A percentile compares a stretch with the other conserved stretches of the same genome.
phyloP scores from a whole-genome alignment of 2,113 vertebrate genomes.

The Suricata suricatta region DNA sequence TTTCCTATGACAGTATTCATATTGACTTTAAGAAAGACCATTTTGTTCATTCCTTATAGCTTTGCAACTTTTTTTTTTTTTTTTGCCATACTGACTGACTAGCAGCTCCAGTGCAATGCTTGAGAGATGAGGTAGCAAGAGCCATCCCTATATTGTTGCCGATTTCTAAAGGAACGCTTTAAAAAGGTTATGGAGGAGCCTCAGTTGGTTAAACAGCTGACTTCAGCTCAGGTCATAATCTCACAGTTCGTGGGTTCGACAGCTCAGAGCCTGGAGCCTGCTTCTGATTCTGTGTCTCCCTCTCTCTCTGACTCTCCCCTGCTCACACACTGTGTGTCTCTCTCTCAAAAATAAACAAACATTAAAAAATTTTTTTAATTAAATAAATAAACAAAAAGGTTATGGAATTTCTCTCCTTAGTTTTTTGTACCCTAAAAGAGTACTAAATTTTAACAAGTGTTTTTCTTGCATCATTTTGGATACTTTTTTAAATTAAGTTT shows the following conservation, averaged over 20 bases:
- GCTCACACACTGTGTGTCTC: no score
- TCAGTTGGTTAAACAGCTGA: no score
- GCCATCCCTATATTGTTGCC: background rate
- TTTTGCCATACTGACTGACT: background rate
- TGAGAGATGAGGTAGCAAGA: background rate
- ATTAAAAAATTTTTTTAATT: no score
- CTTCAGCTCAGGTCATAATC: no score
- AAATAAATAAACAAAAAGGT: background rate
- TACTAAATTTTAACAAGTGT: background rate
- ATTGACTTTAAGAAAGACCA: background rate
- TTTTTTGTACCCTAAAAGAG: background rate
- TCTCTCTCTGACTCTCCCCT: no score
- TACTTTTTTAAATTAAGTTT: background rate
- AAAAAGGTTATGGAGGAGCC: background rate
- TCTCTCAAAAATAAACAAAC: no score
- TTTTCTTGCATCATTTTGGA: constrained; percentile 9
- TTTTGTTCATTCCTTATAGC: background rate
- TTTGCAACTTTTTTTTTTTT: background rate
- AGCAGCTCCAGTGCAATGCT: background rate
- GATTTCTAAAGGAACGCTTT: background rate
- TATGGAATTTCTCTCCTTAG: background rate
- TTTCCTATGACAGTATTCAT: background rate
- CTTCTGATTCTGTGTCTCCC: no score
- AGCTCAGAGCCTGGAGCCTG: no score
- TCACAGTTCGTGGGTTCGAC: no score